These are phyloP conservation scores for Drosophila hamatofila DNA, from an alignment of 2,888 invertebrate genomes.

Conservation along the genomic window DNA sequence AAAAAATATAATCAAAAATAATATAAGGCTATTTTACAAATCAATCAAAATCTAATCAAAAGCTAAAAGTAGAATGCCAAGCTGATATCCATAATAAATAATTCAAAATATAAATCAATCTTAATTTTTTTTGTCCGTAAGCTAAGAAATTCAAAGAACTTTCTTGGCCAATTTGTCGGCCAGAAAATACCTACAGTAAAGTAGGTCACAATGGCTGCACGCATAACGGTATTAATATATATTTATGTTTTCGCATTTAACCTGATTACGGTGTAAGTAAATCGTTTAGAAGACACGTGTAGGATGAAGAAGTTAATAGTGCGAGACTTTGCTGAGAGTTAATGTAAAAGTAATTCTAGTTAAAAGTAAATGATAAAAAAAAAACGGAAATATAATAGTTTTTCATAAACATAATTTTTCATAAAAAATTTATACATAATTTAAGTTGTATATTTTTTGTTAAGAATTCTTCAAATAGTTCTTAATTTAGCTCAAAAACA, in stretches of 20 bases:
- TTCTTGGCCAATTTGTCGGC: conserved; percentile 3
- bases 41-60: conserved; percentile 39
- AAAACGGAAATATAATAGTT: no score
- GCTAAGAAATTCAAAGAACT: conserved; percentile 9
- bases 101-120: conserved; percentile 38
- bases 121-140: conserved; percentile 13
- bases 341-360: background rate
- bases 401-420: no score
- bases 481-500: no score
- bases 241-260: conserved; percentile 9
- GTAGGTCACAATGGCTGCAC: conserved; percentile 20
- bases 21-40: background rate
- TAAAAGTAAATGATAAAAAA: no score
- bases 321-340: background rate
- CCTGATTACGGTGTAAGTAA: conserved; percentile 7
- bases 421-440: no score
- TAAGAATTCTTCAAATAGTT: no score
- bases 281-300: background rate
- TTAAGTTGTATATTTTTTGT: no score
- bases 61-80: background rate
- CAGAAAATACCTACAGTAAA: conserved; percentile 7
- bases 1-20: conserved; percentile 15
- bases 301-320: background rate
- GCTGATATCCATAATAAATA: conserved; percentile 8
- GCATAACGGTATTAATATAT: conserved; percentile 6